A percentile compares a stretch with the other conserved stretches of the same genome.
Conservation (phyloP, 2,113 vertebrate species). For the Aegotheles bennettii region DNA sequence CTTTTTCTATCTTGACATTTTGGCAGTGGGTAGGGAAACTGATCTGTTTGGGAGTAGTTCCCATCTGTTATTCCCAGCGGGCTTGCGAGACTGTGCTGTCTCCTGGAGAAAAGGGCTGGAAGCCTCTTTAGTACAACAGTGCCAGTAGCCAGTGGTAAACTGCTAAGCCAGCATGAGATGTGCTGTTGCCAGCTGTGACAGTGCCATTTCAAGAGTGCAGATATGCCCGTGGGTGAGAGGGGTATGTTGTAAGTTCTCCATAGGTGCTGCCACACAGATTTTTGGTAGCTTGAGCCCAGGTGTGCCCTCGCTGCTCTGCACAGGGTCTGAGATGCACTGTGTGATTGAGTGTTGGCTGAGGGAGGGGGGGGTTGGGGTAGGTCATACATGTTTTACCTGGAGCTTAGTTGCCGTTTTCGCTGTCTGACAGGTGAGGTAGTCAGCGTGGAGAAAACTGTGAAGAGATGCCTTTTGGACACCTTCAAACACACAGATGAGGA, state of each 20-base stretch:
- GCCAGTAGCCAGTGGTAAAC: background rate
- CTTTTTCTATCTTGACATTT: background rate
- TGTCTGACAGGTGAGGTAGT: slow-evolving; percentile 78
- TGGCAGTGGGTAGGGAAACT: background rate
- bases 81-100: background rate
- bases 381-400: background rate
- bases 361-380: background rate
- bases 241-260: background rate
- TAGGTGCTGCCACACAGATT: rapidly evolving
- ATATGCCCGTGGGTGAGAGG: background rate
- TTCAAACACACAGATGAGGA: slow-evolving; percentile 95
- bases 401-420: background rate
- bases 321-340: too few species aligned
- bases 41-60: background rate
- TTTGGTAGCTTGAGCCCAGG: background rate
- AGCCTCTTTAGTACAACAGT: background rate
- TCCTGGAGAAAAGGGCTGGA: background rate
- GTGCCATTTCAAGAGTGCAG: background rate
- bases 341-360: background rate
- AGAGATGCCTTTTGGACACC: slow-evolving; percentile 89
- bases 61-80: background rate
- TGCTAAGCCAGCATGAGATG: rapidly evolving
- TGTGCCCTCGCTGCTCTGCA: background rate
- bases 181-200: background rate
- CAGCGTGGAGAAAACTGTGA: slow-evolving; percentile 88